A percentile compares a stretch with the other conserved stretches of the same genome.
Conservation (phyloP, 2,797 vertebrate genomes). For the Malacoctenus gilli region DNA sequence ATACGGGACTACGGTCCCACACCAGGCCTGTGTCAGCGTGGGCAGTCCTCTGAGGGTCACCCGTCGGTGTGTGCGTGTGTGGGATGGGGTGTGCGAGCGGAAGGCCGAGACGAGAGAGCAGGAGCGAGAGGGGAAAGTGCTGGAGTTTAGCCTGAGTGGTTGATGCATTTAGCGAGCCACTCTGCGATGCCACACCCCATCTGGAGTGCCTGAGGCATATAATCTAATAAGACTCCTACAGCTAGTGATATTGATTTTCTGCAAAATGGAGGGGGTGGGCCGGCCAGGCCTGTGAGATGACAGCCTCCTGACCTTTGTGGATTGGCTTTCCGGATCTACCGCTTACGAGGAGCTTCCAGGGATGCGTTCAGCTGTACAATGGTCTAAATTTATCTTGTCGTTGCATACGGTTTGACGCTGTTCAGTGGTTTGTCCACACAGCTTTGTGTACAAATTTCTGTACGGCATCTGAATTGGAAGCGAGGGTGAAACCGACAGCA, state of each 20-base stretch:
- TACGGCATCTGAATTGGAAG: no score
- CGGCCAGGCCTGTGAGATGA: constrained; percentile 54
- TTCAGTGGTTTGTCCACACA: no score
- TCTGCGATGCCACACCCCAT: constrained; percentile 73
- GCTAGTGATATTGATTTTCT: constrained; percentile 77
- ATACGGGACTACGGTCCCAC: constrained; percentile 49
- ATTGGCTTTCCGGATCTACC: constrained; percentile 62
- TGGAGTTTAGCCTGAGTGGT: constrained; percentile 61
- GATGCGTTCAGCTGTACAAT: constrained; percentile 25
- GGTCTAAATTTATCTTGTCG: neutral
- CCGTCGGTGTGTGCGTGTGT: constrained; percentile 1
- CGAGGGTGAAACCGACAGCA: neutral
- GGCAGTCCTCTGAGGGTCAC: constrained; percentile 29
- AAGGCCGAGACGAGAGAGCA: neutral
- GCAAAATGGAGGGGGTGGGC: constrained; percentile 60
- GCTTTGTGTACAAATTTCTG: no score
- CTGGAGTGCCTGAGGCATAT: constrained; percentile 69
- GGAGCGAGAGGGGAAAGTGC: constrained; percentile 52
- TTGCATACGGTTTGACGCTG: no score
- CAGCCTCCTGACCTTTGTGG: constrained; percentile 68
- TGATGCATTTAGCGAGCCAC: constrained; percentile 65
- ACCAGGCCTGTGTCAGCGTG: constrained; percentile 31
- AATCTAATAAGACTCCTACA: constrained; percentile 77
- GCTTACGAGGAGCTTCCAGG: constrained; percentile 31
- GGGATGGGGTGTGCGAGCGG: constrained; percentile 7